Evolutionary conservation across 2,797 vertebrate species (phyloP).

Genomic region (Phaenicophaeus curvirostris): DNA sequence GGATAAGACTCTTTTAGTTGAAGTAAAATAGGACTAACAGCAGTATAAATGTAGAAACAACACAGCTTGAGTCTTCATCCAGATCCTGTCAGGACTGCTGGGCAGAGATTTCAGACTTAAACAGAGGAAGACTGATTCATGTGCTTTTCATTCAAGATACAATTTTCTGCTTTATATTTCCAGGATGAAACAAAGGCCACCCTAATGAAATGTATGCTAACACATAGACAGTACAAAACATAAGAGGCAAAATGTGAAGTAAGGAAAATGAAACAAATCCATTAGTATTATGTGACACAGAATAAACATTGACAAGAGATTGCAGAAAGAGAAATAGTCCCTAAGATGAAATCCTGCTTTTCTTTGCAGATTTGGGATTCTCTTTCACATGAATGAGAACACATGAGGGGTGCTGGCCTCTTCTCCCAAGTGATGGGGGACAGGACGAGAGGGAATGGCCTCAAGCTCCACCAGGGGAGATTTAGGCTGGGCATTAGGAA

Average conservation of each 20-base stretch:
- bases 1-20: not conserved
- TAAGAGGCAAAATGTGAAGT: not conserved
- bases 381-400: not conserved
- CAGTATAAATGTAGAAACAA: not conserved
- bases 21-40: not conserved
- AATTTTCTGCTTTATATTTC: not conserved
- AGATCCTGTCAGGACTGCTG: not conserved
- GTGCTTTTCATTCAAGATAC: not conserved
- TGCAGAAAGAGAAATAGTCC: not conserved
- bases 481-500: too few species aligned
- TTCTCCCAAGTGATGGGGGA: too few species aligned
- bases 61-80: not conserved
- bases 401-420: too few species aligned
- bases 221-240: not conserved
- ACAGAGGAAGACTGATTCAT: not conserved
- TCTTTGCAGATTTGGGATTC: not conserved
- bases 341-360: not conserved
- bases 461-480: too few species aligned
- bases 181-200: not conserved
- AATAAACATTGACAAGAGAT: not conserved
- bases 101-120: not conserved
- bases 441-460: too few species aligned
- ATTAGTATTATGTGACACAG: not conserved
- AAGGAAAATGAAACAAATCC: slow-evolving; percentile 7
- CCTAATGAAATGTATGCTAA: not conserved